Base-by-base conservation (phyloP, 1,140 invertebrate species). In the Eriocheir sinensis region DNA sequence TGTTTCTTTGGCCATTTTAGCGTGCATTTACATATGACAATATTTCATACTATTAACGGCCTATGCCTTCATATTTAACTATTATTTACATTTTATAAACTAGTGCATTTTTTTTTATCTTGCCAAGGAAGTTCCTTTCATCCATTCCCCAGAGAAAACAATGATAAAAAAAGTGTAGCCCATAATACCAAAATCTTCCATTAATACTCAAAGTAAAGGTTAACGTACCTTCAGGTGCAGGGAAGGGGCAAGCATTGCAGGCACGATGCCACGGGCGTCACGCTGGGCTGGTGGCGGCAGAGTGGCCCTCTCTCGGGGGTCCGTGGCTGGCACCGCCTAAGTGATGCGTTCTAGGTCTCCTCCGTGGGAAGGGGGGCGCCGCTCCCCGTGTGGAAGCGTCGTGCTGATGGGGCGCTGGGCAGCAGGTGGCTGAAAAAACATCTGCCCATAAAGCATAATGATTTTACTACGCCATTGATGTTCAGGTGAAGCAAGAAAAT, bases 401-500 rank as follows among this genome's bases (percentile, higher is more conserved):
- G n/a, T n/a, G 60, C 27, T n/a, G 60, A 72, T n/a, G n/a, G 48
- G 2, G 21, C 27, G 1, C n/a, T 21, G 1, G 27, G 21, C 27
- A n/a, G 27, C 60, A 72, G 60, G 27, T 72, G 60, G 60, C 60
- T 72, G 60, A 4, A 1, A n/a, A n/a, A 6, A n/a, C 60, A 72
- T 4, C 27, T 72, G n/a, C n/a, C 17, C 27, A 72, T 72, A 72
- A n/a, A 72, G n/a, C 60, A 72, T 72, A 72, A 27, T n/a, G 27
- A 72, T 72, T n/a, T n/a, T 72, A n/a, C 60, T 72, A 72, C 60
- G 60, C n/a, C 60, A 72, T 72, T 72, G 60, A 72, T 72, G 27
- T 72, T 72, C 60, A 72, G 60, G 60, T 72, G 60, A n/a, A 21
- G 21, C 21, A 72, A n/a, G 60, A 72, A 72, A n/a, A 21, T 72